Base-by-base conservation (phyloP, 2,113 vertebrate genomes). In the Apteryx owenii region DNA sequence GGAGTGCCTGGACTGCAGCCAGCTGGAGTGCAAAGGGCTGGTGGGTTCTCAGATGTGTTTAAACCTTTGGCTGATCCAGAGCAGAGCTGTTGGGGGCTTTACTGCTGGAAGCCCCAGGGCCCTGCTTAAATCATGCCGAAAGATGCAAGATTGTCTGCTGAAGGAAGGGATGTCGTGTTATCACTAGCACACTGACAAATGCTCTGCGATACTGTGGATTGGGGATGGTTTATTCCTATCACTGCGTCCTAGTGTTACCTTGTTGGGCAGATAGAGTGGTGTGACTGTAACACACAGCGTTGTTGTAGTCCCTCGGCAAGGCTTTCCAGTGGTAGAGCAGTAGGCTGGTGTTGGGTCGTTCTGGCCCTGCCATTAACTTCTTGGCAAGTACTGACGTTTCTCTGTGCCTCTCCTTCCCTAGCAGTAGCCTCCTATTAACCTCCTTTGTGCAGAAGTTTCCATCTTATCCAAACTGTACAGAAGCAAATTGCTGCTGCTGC, bases 401-500 rank as follows among this genome's bases (percentile, higher is more conserved):
- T 33, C 66, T 48, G 29, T 48, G 42, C 7, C 42, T 8, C 65
- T 10, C 18, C 12, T 83, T 88, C 46, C 46, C 66, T 25, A 25
- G 25, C 40, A 33, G 25, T 42, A 50, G 61, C 8, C 76, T 36
- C 66, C 42, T 33, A 16, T 46, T 10, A n/a, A 53, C 22, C 22
- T 21, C 40, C 23, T 42, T 50, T 8, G 20, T 62, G 16, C 44
- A 20, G 28, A 23, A 40, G 10, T 73, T 80, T 53, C 66, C 68
- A 11, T 38, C 64, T 51, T 65, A 33, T 31, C 62, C 62, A 44
- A 44, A 64, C 48, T 29, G 25, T 5, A 58, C 42, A 64, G 36
- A 36, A 12, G 12, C 40, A 56, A 38, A 44, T 4, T 6, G 44
- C 44, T 1, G 0, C 75, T 69, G 26, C 25, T 36, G 40, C 25